phyloP scores from a whole-genome alignment of 2,888 invertebrate species.

The Drosophila multiciliata region DNA sequence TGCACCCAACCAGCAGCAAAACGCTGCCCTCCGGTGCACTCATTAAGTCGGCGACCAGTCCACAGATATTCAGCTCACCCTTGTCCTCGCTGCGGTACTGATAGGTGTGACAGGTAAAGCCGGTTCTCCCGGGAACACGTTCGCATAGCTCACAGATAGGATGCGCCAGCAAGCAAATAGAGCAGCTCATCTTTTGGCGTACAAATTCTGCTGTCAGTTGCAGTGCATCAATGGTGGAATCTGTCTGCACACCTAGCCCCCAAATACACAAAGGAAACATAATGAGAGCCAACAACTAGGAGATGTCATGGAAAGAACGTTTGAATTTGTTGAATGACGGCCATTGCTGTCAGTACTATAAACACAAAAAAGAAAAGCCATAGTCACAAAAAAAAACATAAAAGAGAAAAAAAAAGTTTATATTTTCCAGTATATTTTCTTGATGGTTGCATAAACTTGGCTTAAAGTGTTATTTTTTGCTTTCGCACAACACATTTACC shows the following conservation, averaged over 20 bases:
- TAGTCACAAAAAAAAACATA: background rate
- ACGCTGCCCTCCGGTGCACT: constrained; percentile 51
- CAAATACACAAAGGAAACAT: constrained; percentile 4
- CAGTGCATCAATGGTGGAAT: constrained; percentile 45
- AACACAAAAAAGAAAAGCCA: background rate
- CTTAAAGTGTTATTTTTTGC: background rate
- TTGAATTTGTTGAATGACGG: background rate
- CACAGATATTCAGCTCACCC: constrained; percentile 49
- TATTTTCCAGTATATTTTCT: background rate
- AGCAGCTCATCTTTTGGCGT: constrained; percentile 38
- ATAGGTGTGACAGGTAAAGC: constrained; percentile 43
- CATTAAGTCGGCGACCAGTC: constrained; percentile 55
- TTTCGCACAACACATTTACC: background rate
- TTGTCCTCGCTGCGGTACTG: constrained; percentile 37
- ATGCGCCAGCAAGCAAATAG: constrained; percentile 36
- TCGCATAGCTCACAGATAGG: constrained; percentile 37
- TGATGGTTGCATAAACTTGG: background rate
- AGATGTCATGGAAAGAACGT: background rate
- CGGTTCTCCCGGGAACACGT: constrained; percentile 34
- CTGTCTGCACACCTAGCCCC: constrained; percentile 53
- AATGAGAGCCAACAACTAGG: constrained; percentile 6
- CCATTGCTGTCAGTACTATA: background rate
- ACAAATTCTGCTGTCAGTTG: constrained; percentile 49
- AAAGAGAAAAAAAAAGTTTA: background rate
- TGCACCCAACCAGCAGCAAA: constrained; percentile 55